phyloP scores from a whole-genome alignment of 1,140 invertebrate genomes.

The Pectinophora gossypiella region DNA sequence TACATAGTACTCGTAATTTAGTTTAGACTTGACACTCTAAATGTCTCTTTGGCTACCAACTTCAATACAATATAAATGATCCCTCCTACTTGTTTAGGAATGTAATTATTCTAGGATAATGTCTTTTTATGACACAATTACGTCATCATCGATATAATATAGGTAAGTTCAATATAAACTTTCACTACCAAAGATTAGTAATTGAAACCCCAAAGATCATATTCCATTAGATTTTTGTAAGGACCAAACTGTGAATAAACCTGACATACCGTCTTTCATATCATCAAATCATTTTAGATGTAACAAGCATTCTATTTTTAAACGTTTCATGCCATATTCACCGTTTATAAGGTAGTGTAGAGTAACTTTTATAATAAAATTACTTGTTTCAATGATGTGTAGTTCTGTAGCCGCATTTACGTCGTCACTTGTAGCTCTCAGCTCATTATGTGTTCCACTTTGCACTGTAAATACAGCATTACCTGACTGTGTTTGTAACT shows the following conservation, averaged over 20 bases:
- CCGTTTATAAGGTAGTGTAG: constrained; percentile 8
- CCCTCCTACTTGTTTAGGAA: no score
- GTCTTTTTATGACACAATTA: no score
- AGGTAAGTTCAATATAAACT: no score
- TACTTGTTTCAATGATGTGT: not conserved
- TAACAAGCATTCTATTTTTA: constrained; percentile 19
- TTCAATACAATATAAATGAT: no score
- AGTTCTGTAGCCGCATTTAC: not conserved
- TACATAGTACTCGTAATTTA: no score
- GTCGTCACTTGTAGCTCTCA: not conserved
- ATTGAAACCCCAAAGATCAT: not conserved
- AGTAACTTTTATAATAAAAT: constrained; percentile 2
- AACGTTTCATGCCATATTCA: constrained; percentile 9
- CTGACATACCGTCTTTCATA: constrained; percentile 29
- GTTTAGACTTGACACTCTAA: no score
- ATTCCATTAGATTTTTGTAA: constrained; percentile 28
- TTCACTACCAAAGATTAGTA: not conserved
- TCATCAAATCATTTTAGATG: constrained; percentile 23
- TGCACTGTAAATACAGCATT: not conserved
- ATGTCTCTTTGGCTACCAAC: no score
- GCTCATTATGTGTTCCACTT: not conserved
- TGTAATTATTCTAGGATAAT: no score
- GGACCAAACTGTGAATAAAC: constrained; percentile 47
- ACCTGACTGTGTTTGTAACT: not conserved
- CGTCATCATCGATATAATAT: no score